Evolutionary conservation across 1,140 invertebrate species (phyloP), one percentile per base, ranked within the genome.

Genomic region (Theocolax elegans): DNA sequence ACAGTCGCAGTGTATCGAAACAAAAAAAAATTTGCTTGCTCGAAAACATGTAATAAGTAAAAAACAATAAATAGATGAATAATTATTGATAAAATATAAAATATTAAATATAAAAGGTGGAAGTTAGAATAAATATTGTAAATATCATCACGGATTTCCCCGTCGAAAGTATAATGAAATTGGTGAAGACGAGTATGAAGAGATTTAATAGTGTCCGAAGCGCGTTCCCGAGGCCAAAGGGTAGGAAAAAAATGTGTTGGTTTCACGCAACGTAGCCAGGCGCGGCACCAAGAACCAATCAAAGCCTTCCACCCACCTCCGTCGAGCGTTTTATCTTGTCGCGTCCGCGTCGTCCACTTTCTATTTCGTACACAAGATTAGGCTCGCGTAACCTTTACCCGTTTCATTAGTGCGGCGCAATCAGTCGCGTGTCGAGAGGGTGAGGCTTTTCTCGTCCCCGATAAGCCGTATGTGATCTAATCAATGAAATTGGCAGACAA

Each of bases 401-500:
- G 78, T 85, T 85, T 85, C 81, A 85, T 85, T 85, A 84, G 82
- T 79, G 76, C 76, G 75, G 75, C 76, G 76, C 77, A 83, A 83
- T 83, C 79, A 77, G 79, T 76, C 72, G 64, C 62, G 58, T 51
- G 56, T 6, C 27, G 60, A 62, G 62, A 62, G 65, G 54, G 69
- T 74, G 60, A 21, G 44, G 27, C 3, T 48, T 42, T 19, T 48
- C 42, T 46, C 23, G 25, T 17, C 31, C 25, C 49, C 65, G 75
- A 77, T 74, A 77, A 76, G 75, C 73, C 71, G 27, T 63, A 44
- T 73, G 72, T 77, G 71, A 75, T 78, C 80, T 80, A 84, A 85
- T 85, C 83, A 84, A 83, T 81, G 83, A 77, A 83, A 85, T 85
- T 85, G 83, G 78, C 77, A 83, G 83, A 83, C 81, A 84, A 85